Evolutionary conservation across 1,140 invertebrate species (phyloP), one percentile per base, ranked within the genome.

Genomic region (Probaryconus sp.): DNA sequence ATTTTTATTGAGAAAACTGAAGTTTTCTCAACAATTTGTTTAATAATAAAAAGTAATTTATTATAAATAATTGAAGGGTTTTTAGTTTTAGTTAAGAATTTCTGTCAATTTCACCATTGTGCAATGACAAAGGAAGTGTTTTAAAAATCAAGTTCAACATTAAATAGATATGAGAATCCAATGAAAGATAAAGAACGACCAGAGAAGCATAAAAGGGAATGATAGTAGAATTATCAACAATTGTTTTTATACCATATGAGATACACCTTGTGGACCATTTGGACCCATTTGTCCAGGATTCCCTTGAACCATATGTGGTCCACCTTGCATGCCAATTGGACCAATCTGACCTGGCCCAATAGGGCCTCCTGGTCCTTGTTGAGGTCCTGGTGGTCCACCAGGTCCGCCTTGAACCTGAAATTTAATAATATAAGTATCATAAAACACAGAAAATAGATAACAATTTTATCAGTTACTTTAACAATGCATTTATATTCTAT

Each of bases 171-270:
- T n/a, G n/a, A n/a, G n/a, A n/a, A n/a, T n/a, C n/a, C n/a, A n/a
- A n/a, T n/a, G n/a, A n/a, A n/a, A n/a, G n/a, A n/a, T n/a, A n/a
- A n/a, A n/a, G n/a, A n/a, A n/a, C n/a, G n/a, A n/a, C n/a, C n/a
- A n/a, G n/a, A n/a, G n/a, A n/a, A n/a, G n/a, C n/a, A n/a, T n/a
- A n/a, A n/a, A n/a, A n/a, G n/a, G n/a, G n/a, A n/a, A n/a, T n/a
- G n/a, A n/a, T n/a, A n/a, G n/a, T n/a, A n/a, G n/a, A n/a, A n/a
- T n/a, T n/a, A n/a, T n/a, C n/a, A n/a, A n/a, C n/a, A n/a, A n/a
- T n/a, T n/a, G n/a, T n/a, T n/a, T n/a, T n/a, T n/a, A n/a, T 70
- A 79, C 81, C 77, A 81, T 79, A 3, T 82, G 82, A n/a, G 84
- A 50, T 9, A 78, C 78, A 47, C 79, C 81, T 76, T 79, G 80